A percentile compares a stretch with the other conserved stretches of the same genome.
These are phyloP conservation scores for Haliclystus octoradiatus DNA, from an alignment of 30 jellyfish, hydroid and myxozoan species.

Conservation along the genomic window DNA sequence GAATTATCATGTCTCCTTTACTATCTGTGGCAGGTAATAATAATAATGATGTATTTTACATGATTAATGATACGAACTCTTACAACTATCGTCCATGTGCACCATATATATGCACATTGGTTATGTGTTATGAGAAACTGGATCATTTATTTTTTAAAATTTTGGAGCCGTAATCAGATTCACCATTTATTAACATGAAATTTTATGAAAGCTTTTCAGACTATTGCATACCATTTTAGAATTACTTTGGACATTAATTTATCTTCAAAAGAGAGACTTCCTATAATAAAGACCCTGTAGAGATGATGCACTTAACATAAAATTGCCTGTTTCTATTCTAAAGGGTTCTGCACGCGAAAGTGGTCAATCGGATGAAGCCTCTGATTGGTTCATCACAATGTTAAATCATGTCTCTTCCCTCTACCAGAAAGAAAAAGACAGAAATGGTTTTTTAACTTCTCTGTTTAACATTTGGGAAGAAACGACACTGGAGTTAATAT, in stretches of 20 bases:
- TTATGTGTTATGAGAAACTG: too few relatives aligned
- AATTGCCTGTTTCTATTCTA: neutral
- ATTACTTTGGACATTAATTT: too few relatives aligned
- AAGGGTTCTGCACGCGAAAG: neutral
- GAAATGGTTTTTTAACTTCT: conserved; percentile 24
- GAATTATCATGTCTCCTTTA: conserved; percentile 62
- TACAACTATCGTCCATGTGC: too few relatives aligned
- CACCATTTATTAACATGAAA: neutral
- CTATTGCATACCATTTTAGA: too few relatives aligned
- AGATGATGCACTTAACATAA: too few relatives aligned
- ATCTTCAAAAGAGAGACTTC: too few relatives aligned
- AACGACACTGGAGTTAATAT: conserved; percentile 37
- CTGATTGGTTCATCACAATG: conserved; percentile 53
- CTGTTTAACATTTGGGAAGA: conserved; percentile 68
- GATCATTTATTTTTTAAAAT: conserved; percentile 1
- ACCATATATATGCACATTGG: too few relatives aligned
- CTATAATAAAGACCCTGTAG: too few relatives aligned
- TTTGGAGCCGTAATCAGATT: neutral
- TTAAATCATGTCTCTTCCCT: conserved; percentile 44
- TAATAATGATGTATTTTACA: neutral
- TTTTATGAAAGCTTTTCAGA: too few relatives aligned
- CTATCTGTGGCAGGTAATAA: conserved; percentile 76
- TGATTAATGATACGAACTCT: too few relatives aligned
- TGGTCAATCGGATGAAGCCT: too few relatives aligned
- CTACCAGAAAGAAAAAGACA: conserved; percentile 26